These are phyloP conservation scores for Callospermophilus lateralis DNA, from an alignment of 2,113 vertebrate genomes.

Conservation along the genomic window DNA sequence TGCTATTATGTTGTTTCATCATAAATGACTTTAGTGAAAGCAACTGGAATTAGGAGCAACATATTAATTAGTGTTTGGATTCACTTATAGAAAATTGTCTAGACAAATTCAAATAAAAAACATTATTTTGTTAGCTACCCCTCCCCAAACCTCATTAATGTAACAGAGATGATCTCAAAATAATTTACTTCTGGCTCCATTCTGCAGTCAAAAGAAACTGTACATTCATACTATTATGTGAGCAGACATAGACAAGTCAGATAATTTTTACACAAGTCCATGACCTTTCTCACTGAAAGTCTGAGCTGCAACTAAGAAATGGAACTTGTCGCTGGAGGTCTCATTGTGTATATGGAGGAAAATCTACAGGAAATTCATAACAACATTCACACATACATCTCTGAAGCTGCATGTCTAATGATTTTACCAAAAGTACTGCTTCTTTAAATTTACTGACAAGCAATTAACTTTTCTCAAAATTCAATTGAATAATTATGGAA, in stretches of 20 bases:
- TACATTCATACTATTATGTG: neutral
- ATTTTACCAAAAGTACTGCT: neutral
- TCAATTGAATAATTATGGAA: constrained; percentile 29
- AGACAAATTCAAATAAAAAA: constrained; percentile 69
- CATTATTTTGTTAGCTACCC: constrained; percentile 56
- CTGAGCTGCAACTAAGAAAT: constrained; percentile 31
- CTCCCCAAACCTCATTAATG: neutral
- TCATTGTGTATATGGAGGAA: neutral
- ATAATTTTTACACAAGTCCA: constrained; percentile 8
- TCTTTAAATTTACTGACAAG: constrained; percentile 6
- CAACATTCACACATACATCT: neutral
- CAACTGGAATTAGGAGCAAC: constrained; percentile 19
- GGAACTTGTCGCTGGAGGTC: neutral
- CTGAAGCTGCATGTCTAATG: neutral
- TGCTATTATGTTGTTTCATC: constrained; percentile 45
- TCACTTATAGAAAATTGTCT: constrained; percentile 67
- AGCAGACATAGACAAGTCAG: neutral
- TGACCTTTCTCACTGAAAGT: neutral
- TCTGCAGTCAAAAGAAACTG: constrained; percentile 34
- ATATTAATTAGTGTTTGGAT: neutral
- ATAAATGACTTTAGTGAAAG: constrained; percentile 60
- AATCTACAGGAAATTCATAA: constrained; percentile 33
- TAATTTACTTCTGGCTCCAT: constrained; percentile 31
- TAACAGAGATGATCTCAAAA: constrained; percentile 4
- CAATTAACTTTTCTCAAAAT: constrained; percentile 45